These are phyloP conservation scores for Notothenia coriiceps DNA, from an alignment of 2,113 vertebrate genomes.

Conservation along the genomic window DNA sequence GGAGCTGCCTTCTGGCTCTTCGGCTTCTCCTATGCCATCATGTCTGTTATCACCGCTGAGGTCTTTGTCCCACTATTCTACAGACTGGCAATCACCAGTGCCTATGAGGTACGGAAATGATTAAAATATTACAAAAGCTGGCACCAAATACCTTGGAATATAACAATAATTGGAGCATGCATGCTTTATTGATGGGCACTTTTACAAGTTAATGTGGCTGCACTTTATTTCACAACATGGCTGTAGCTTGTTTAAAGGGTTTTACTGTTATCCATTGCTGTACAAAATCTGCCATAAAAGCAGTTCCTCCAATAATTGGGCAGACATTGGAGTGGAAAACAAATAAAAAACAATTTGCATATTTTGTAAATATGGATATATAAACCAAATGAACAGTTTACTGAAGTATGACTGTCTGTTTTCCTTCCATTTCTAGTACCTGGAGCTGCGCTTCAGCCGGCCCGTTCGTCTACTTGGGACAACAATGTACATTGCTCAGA, in stretches of 20 bases:
- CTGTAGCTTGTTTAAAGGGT: background rate
- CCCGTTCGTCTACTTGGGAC: slow-evolving; percentile 82
- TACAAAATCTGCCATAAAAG: background rate
- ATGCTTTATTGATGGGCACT: background rate
- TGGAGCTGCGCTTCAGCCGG: slow-evolving; percentile 83
- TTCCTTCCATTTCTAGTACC: slow-evolving; percentile 79
- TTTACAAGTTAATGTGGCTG: background rate
- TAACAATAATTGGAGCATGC: slow-evolving; percentile 4
- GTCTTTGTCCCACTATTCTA: slow-evolving; percentile 87
- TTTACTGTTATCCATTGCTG: background rate
- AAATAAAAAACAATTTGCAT: background rate
- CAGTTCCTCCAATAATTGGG: background rate
- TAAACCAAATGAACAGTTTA: background rate
- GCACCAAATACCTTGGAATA: background rate
- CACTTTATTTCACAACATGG: background rate
- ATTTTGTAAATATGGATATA: background rate
- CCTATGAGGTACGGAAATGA: slow-evolving; percentile 83
- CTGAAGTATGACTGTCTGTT: background rate
- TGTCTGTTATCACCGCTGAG: slow-evolving; percentile 83
- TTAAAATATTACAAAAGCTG: background rate
- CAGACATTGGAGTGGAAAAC: too few species aligned
- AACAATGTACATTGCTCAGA: slow-evolving; percentile 84
- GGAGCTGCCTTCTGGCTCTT: slow-evolving; percentile 84
- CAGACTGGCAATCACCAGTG: slow-evolving; percentile 84
- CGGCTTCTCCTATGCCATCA: slow-evolving; percentile 81